Conservation (phyloP, 2,888 invertebrate species). For the Panzeria rudis region DNA sequence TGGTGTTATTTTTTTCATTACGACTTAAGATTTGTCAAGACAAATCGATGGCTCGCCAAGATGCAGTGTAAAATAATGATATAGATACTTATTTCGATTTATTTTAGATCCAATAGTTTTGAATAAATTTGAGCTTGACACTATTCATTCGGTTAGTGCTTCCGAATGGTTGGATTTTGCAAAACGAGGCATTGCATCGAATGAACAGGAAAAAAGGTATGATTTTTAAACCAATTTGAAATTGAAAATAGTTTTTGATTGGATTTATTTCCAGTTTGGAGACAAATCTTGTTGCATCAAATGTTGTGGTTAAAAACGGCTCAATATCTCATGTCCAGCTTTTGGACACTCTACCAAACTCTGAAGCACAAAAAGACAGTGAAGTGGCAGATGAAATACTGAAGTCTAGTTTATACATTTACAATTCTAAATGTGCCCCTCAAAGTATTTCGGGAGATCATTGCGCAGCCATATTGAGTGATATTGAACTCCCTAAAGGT, state of each 20-base stretch:
- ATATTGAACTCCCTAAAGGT: constrained; percentile 84
- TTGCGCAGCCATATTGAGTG: constrained; percentile 86
- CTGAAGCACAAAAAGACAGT: constrained; percentile 77
- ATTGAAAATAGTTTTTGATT: not conserved
- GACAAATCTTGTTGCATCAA: constrained; percentile 76
- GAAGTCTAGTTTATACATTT: constrained; percentile 79
- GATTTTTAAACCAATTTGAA: not conserved
- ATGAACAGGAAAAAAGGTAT: constrained; percentile 63
- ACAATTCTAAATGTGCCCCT: constrained; percentile 78
- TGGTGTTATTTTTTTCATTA: no score
- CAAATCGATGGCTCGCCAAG: no score
- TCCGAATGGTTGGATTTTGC: constrained; percentile 59
- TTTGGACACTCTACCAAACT: constrained; percentile 80
- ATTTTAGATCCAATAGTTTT: constrained; percentile 60
- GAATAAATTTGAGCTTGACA: constrained; percentile 46
- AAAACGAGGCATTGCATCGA: constrained; percentile 47
- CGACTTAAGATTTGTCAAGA: no score
- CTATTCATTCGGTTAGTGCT: constrained; percentile 38
- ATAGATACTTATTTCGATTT: not conserved
- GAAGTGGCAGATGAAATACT: constrained; percentile 80
- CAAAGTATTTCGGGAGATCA: constrained; percentile 84
- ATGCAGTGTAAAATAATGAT: not conserved
- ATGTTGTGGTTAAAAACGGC: constrained; percentile 80
- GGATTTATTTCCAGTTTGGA: constrained; percentile 77
- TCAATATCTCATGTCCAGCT: constrained; percentile 81